Evolutionary conservation across 1,140 invertebrate genomes (phyloP), one percentile per base, ranked within the genome.

Genomic region (Radopholus similis): DNA sequence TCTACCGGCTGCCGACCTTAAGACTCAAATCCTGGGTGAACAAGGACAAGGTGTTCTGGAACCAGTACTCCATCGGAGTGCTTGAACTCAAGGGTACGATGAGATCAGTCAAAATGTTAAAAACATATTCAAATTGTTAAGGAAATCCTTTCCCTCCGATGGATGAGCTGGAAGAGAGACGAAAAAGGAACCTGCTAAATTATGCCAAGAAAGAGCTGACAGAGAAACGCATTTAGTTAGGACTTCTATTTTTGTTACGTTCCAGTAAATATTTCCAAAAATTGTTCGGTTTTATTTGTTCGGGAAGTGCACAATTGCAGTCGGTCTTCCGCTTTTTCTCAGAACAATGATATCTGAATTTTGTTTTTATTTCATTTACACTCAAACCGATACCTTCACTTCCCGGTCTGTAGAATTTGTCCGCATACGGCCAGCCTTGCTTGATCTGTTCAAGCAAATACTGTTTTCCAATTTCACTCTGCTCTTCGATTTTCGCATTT

Each of bases 391-490:
- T 30, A 53, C 28, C 40, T 13, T 64, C 21, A 49, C 63, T 76
- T 38, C 66, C 56, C 28, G 64, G 38, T 58, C 71, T 49, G 35
- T 74, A 75, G 37, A 75, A 75, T 44, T 74, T 68, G 1, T 75
- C 73, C 37, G 73, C 60, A 35, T 75, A 75, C 2, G 73, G 73
- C 73, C 73, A 75, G 23, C 73, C 73, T 18, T 66, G 26, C 44
- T 72, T 78, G 37, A 78, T 78, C 40, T 78, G 68, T 32, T 75
- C 56, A 30, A 78, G 35, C 15, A 75, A 53, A 53, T 62, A 75
- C 21, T 68, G 28, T 44, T 32, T 66, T 37, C 42, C 13, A 23
- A 2, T 21, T 4, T 21, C n/a, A 28, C 56, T 47, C 21, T 58
- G 13, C 5, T 47, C 42, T 21, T 38, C 30, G 26, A 1, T 21